Conservation (phyloP, 2,113 vertebrate species). For the Todiramphus chloris region DNA sequence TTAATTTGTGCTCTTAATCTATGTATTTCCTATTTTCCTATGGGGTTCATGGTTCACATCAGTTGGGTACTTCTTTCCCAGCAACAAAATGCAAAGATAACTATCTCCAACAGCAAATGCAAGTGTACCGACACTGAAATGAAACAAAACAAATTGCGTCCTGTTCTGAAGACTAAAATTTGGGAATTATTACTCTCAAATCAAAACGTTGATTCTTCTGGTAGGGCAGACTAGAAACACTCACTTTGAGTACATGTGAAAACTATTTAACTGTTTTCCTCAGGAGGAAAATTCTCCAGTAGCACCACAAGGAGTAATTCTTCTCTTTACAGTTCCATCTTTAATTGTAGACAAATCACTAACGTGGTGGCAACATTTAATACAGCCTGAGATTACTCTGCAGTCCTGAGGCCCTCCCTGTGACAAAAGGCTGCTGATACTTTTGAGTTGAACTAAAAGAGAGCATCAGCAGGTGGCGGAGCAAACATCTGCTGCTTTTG, state of each 20-base stretch:
- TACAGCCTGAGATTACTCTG: not conserved
- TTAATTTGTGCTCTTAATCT: conserved; percentile 12
- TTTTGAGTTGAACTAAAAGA: not conserved
- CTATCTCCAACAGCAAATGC: not conserved
- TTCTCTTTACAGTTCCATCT: not conserved
- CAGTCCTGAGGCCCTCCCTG: not conserved
- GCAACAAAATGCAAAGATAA: not conserved
- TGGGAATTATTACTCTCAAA: not conserved
- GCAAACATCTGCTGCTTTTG: not conserved
- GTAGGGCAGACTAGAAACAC: not conserved
- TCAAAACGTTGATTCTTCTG: not conserved
- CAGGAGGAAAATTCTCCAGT: not conserved
- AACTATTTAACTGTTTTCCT: not conserved
- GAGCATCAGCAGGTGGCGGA: not conserved
- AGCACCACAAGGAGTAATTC: not conserved
- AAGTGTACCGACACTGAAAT: not conserved
- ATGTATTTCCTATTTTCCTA: not conserved
- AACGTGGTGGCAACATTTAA: not conserved
- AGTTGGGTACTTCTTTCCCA: not conserved
- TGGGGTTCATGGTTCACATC: not conserved
- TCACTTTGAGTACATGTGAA: not conserved
- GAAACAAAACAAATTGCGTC: not conserved
- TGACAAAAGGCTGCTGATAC: not conserved
- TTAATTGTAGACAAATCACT: not conserved
- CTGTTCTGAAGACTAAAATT: not conserved